These are phyloP conservation scores for Clavelina lepadiformis DNA, from an alignment of 23 tunicate genomes.

Conservation along the genomic window DNA sequence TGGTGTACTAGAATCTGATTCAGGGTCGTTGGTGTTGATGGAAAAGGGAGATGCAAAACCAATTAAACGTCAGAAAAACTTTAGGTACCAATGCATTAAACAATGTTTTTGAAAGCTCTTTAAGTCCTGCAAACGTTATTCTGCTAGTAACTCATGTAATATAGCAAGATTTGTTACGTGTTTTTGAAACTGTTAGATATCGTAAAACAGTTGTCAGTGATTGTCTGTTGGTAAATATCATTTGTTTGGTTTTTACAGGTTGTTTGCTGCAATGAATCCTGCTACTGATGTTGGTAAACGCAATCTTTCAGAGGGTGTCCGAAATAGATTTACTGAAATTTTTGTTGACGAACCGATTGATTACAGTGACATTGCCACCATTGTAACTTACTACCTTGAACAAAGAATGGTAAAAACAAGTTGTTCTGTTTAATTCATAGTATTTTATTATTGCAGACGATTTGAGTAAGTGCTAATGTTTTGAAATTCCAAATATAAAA, in stretches of 20 bases:
- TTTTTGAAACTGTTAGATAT: too few species aligned
- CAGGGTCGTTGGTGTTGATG: conserved; percentile 78
- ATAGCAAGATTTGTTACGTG: too few species aligned
- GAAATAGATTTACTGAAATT: conserved; percentile 87
- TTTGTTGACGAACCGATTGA: conserved; percentile 80
- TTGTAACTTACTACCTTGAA: conserved; percentile 70
- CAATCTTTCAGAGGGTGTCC: conserved; percentile 67
- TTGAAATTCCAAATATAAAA: too few species aligned
- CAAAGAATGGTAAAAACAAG: conserved; percentile 31
- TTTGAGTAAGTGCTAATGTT: too few species aligned
- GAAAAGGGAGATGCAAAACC: conserved; percentile 93
- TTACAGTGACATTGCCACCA: conserved; percentile 51
- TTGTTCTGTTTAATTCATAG: too few species aligned
- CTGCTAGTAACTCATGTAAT: too few species aligned
- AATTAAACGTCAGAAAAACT: conserved; percentile 58
- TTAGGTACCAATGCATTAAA: too few species aligned
- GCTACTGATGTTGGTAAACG: conserved; percentile 94
- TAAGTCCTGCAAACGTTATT: too few species aligned
- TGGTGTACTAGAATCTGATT: conserved; percentile 84
- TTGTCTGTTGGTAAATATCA: too few species aligned
- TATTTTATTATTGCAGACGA: too few species aligned
- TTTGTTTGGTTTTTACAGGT: conserved; percentile 7
- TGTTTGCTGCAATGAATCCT: conserved; percentile 98
- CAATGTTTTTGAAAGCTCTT: too few species aligned
- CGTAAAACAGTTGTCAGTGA: too few species aligned